phyloP scores from a whole-genome alignment of 1,140 invertebrate species.

The Littorina saxatilis region DNA sequence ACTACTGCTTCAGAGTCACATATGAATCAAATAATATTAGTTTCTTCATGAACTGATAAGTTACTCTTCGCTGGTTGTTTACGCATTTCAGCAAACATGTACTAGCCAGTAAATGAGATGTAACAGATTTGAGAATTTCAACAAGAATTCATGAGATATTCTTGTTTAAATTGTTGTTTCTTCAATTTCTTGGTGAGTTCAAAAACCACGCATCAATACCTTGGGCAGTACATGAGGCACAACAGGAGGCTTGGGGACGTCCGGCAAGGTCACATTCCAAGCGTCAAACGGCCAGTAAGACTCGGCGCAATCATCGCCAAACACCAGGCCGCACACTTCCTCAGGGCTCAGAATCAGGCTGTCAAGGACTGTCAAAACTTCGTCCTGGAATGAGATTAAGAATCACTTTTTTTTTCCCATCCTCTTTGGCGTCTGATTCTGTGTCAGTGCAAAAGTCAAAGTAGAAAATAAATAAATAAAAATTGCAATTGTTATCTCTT shows the following conservation, averaged over 20 bases:
- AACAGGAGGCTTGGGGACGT: conserved; percentile 67
- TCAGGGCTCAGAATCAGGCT: conserved; percentile 49
- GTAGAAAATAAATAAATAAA: too few species aligned
- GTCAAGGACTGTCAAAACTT: conserved; percentile 57
- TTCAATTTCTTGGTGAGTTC: background rate
- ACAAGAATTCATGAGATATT: background rate
- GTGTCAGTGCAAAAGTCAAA: too few species aligned
- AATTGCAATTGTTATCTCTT: too few species aligned
- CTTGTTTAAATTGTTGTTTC: background rate
- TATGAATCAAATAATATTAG: too few species aligned
- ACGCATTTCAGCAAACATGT: background rate
- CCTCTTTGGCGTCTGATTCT: too few species aligned
- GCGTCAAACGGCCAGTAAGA: conserved; percentile 56
- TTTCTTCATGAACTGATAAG: background rate
- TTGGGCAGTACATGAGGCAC: conserved; percentile 25
- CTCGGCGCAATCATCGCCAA: conserved; percentile 55
- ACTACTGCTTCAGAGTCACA: too few species aligned
- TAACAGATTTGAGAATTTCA: too few species aligned
- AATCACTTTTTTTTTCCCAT: too few species aligned
- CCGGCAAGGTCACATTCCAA: conserved; percentile 66
- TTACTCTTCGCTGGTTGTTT: background rate
- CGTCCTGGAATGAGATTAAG: conserved; percentile 47
- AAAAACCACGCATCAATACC: background rate
- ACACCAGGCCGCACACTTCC: conserved; percentile 60
- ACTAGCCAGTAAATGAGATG: too few species aligned